Evolutionary conservation across 1,140 invertebrate genomes (phyloP), one percentile per base, ranked within the genome.

Genomic region (Rhopalosiphum padi): DNA sequence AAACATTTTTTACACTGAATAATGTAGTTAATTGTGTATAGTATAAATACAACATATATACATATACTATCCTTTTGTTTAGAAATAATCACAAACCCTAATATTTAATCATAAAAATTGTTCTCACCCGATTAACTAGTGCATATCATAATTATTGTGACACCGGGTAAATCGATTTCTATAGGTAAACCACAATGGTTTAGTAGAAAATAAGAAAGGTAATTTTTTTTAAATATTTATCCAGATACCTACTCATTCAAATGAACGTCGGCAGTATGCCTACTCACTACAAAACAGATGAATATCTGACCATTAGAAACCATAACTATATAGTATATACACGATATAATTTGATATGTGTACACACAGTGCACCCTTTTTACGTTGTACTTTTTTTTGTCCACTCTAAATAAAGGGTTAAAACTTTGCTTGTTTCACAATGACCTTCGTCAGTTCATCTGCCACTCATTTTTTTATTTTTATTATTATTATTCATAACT

Each of bases 241-340:
- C 90, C 90, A 91, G 37, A 91, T 55, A 83, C 0, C 23, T 82
- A 30, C 8, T 35, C 60, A 82, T 91, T 91, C 18, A 91, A 91
- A 91, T 21, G 43, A 91, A 46, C 43, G 43, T 25, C 30, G 55
- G 23, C 25, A 48, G 41, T 43, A 51, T 35, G 0, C 55, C 25
- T 30, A 15, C 25, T 22, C 15, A 92, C 21, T 68, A 92, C 91
- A 92, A 92, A 92, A 51, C 77, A 92, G 91, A 92, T 92, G 91
- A 85, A 92, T 92, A 92, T 92, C 91, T 92, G 91, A 92, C 91
- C 91, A 92, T 92, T 85, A 92, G 77, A 85, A 85, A 92, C 91
- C 91, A 51, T 51, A 51, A 51, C 87, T 37, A 85, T 35, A 60
- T 91, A 51, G 48, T 37, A 85, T 35, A 60, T 91, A 68, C 53